phyloP scores from a whole-genome alignment of 2,888 invertebrate genomes.

The Heliconius charithonia region DNA sequence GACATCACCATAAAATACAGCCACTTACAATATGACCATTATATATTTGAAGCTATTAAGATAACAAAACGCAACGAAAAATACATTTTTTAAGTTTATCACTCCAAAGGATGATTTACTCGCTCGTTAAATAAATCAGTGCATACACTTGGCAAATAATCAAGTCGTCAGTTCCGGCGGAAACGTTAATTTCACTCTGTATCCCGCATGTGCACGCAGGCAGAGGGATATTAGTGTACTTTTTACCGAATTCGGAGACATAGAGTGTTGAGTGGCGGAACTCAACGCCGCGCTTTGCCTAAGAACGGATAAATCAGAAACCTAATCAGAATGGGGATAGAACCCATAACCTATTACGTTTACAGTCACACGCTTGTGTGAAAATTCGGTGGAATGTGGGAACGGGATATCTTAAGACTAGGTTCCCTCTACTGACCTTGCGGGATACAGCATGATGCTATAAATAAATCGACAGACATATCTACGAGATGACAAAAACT shows the following conservation, averaged over 20 bases:
- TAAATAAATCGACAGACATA: no score
- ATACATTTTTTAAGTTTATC: constrained; percentile 34
- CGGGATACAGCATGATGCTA: no score
- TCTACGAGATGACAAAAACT: background rate
- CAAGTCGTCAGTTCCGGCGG: constrained; percentile 30
- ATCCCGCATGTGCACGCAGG: background rate
- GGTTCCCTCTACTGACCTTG: no score
- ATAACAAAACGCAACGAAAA: constrained; percentile 31
- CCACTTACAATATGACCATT: constrained; percentile 13
- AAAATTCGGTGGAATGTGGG: no score
- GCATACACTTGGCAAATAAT: constrained; percentile 40
- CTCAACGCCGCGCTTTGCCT: no score
- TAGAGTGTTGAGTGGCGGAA: no score
- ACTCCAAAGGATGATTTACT: constrained; percentile 32
- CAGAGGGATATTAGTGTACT: background rate
- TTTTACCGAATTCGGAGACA: no score
- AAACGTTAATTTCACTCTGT: background rate
- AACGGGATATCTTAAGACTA: no score
- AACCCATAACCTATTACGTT: no score
- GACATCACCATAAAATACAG: background rate
- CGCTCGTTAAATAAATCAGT: constrained; percentile 40
- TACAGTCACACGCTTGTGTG: no score
- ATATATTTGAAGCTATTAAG: constrained; percentile 25
- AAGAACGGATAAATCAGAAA: no score
- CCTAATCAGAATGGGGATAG: no score